Evolutionary conservation across 2,888 invertebrate species (phyloP).

Genomic region (Aspidiotus destructor): DNA sequence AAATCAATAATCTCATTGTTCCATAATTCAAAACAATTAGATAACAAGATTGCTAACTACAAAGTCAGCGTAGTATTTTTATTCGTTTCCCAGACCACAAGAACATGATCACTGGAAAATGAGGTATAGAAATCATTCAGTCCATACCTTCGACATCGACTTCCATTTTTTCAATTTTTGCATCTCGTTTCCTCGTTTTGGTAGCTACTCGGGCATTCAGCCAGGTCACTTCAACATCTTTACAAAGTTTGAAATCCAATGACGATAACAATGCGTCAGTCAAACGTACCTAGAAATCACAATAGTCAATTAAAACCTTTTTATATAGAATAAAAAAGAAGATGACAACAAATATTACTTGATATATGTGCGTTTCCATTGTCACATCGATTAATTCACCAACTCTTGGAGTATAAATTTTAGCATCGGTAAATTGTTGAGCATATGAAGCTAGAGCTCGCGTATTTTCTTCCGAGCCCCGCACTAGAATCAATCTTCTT

Average conservation of each 20-base stretch:
- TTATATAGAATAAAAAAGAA: neutral
- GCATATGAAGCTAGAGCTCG: conserved; percentile 54
- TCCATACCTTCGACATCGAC: neutral
- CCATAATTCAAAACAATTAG: too few relatives aligned
- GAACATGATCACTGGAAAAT: too few relatives aligned
- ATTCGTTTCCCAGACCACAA: neutral
- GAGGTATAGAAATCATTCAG: too few relatives aligned
- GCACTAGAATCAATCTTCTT: conserved; percentile 65
- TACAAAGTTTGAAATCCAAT: conserved; percentile 70
- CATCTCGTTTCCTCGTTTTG: conserved; percentile 15
- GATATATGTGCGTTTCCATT: conserved; percentile 95
- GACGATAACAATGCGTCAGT: conserved; percentile 85
- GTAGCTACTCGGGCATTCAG: conserved; percentile 54
- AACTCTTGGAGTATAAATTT: conserved; percentile 69
- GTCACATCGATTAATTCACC: conserved; percentile 90
- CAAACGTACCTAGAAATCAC: conserved; percentile 60
- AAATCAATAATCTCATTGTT: neutral
- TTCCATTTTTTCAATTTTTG: conserved; percentile 15
- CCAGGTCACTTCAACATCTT: conserved; percentile 87
- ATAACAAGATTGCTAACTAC: too few relatives aligned
- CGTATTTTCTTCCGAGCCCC: conserved; percentile 62
- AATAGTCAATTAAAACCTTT: neutral
- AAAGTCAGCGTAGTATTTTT: neutral
- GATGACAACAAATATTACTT: conserved; percentile 49
- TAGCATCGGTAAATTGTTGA: conserved; percentile 53